Percentiles rank a stretch among this genome's conserved stretches.
These are phyloP conservation scores for Australoheros facetus DNA, from an alignment of 2,797 vertebrate genomes.

Conservation along the genomic window DNA sequence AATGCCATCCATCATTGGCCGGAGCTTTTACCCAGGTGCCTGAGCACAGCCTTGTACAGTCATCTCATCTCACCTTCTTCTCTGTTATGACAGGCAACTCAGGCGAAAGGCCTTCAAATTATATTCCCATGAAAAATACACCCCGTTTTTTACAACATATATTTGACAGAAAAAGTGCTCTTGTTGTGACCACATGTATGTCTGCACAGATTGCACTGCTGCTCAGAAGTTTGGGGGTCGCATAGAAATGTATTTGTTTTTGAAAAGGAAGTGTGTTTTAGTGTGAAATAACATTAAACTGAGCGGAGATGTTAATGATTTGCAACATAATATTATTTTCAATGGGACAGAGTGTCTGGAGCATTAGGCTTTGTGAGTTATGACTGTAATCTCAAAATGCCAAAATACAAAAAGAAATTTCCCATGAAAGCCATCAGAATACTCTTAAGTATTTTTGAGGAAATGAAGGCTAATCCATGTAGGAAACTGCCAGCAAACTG, in stretches of 20 bases:
- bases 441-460: neutral
- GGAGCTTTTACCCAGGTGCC: conserved; percentile 59
- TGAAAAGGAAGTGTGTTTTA: neutral
- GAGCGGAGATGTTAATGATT: no score
- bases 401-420: neutral
- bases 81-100: conserved; percentile 46
- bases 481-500: neutral
- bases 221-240: neutral
- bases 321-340: no score
- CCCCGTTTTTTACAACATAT: neutral
- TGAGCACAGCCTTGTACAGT: conserved; percentile 53
- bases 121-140: conserved; percentile 34
- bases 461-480: neutral
- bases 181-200: neutral
- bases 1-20: conserved; percentile 65
- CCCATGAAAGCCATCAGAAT: neutral
- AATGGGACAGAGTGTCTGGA: neutral
- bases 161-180: neutral
- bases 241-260: neutral
- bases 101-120: conserved; percentile 44
- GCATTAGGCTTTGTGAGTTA: neutral
- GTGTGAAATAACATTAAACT: neutral
- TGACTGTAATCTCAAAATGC: neutral
- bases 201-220: no score
- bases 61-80: conserved; percentile 57